Percentiles rank a stretch among this genome's conserved stretches.
Evolutionary conservation across 2,888 invertebrate species (phyloP).

Genomic region (Pollenia amentaria): DNA sequence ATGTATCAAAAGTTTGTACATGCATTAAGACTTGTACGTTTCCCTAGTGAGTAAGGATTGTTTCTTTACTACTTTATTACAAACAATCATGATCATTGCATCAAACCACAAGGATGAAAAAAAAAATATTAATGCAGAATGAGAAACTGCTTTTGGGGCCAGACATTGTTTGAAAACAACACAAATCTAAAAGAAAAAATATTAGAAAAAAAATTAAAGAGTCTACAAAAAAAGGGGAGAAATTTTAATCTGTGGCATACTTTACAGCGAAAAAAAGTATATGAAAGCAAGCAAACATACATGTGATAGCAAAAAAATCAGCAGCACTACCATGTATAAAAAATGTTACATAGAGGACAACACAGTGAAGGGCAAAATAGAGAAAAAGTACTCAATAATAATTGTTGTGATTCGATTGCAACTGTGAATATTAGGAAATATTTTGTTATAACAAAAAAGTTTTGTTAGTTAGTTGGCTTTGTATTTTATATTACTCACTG

Average conservation of each 20-base stretch:
- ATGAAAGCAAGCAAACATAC: background rate
- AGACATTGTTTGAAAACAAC: constrained; percentile 40
- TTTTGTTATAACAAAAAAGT: no score
- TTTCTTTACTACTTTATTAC: constrained; percentile 14
- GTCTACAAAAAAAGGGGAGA: background rate
- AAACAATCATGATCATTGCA: constrained; percentile 34
- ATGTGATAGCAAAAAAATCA: background rate
- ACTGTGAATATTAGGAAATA: no score
- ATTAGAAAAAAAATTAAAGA: constrained; percentile 10
- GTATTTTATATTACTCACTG: background rate
- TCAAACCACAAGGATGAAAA: constrained; percentile 2
- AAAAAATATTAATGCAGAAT: background rate
- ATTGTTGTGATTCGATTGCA: no score
- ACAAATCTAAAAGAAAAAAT: background rate
- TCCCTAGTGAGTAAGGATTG: background rate
- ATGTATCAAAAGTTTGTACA: no score
- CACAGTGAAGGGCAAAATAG: constrained; percentile 6
- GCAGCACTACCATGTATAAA: background rate
- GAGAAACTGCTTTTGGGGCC: constrained; percentile 34
- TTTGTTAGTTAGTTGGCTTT: no score
- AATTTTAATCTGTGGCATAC: constrained; percentile 52
- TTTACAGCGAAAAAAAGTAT: constrained; percentile 17
- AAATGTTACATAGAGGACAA: background rate
- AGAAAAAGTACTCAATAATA: no score
- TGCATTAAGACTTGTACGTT: no score